Evolutionary conservation across 64 coral and sea anemone species (phyloP).

Genomic region (Catalaphyllia jardinei): DNA sequence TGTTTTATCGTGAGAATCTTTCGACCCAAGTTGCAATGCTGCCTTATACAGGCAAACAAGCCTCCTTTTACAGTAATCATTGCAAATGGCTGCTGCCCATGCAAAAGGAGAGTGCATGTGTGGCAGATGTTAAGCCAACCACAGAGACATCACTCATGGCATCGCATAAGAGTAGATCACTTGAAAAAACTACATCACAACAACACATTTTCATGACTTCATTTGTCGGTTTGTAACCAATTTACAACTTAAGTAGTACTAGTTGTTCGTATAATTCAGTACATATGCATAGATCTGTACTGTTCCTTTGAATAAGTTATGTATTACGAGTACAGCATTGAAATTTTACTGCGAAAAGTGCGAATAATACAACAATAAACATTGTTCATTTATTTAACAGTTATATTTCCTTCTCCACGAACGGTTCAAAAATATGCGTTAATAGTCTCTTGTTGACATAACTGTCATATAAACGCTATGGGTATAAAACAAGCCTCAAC

Average conservation of each 20-base stretch:
- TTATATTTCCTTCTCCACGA: neutral
- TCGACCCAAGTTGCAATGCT: too few relatives aligned
- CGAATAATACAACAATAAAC: slow-evolving; percentile 14
- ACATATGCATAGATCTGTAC: neutral
- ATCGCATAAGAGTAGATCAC: neutral
- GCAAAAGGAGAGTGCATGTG: too few relatives aligned
- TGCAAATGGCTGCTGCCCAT: too few relatives aligned
- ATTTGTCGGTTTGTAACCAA: neutral
- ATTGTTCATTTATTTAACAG: neutral
- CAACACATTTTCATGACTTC: slow-evolving; percentile 5
- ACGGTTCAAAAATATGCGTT: slow-evolving; percentile 9
- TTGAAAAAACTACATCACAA: neutral
- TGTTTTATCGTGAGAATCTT: too few relatives aligned
- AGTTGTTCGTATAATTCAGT: neutral
- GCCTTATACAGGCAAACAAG: too few relatives aligned
- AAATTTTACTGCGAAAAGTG: neutral
- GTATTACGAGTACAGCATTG: slow-evolving; percentile 1
- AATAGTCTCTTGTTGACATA: neutral
- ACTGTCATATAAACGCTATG: neutral
- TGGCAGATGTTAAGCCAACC: too few relatives aligned
- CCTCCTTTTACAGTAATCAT: too few relatives aligned
- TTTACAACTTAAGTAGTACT: neutral
- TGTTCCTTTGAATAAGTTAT: slow-evolving; percentile 16
- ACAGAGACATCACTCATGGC: too few relatives aligned
- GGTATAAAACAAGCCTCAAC: neutral